Evolutionary conservation across 2,113 vertebrate species (phyloP).

Genomic region (Austrofundulus limnaeus): DNA sequence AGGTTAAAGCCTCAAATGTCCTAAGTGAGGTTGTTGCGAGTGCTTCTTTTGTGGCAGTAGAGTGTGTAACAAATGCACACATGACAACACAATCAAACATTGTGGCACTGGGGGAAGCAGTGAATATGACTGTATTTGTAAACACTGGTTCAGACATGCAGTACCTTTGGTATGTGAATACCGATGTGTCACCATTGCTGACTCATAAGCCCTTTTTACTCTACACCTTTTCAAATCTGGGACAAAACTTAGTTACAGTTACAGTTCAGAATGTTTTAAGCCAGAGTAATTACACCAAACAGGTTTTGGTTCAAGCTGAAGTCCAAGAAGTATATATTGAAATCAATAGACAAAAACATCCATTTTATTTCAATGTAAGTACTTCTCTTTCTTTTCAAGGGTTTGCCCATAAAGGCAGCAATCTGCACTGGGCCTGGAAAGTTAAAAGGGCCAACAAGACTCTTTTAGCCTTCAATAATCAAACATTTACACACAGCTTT

Average conservation of each 20-base stretch:
- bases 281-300: slow-evolving; percentile 54
- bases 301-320: slow-evolving; percentile 71
- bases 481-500: slow-evolving; percentile 62
- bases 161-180: slow-evolving; percentile 71
- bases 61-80: slow-evolving; percentile 52
- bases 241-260: slow-evolving; percentile 60
- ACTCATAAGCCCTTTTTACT: slow-evolving; percentile 61
- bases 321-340: slow-evolving; percentile 67
- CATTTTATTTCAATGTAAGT: slow-evolving; percentile 61
- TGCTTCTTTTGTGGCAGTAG: slow-evolving; percentile 63
- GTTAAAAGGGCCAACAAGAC: slow-evolving; percentile 8
- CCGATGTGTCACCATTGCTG: slow-evolving; percentile 21
- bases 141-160: slow-evolving; percentile 70
- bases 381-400: slow-evolving; percentile 52
- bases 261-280: slow-evolving; percentile 72
- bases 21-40: slow-evolving; percentile 54
- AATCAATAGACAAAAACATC: slow-evolving; percentile 45
- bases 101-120: slow-evolving; percentile 51
- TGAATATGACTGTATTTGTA: slow-evolving; percentile 69
- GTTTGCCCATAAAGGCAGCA: slow-evolving; percentile 53
- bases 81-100: slow-evolving; percentile 42
- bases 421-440: slow-evolving; percentile 75
- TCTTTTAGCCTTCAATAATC: slow-evolving; percentile 24
- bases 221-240: slow-evolving; percentile 62
- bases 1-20: slow-evolving; percentile 70